Conservation (phyloP, 1,140 invertebrate species). For the Anastatus disparis region DNA sequence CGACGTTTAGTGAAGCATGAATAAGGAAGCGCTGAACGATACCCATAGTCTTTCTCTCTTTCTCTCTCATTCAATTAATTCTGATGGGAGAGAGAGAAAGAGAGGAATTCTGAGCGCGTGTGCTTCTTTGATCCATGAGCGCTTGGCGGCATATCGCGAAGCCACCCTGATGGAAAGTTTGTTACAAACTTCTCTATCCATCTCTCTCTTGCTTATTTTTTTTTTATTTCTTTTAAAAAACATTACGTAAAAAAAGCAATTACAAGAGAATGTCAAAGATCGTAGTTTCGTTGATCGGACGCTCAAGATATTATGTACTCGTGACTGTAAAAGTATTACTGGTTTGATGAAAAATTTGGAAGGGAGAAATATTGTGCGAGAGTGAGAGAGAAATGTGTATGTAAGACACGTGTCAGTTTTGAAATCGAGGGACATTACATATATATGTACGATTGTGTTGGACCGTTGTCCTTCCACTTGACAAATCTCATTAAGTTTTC, state of each 20-base stretch:
- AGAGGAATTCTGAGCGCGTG: no score
- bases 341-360: background rate
- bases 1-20: slow-evolving; percentile 32
- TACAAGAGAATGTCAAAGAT: slow-evolving; percentile 47
- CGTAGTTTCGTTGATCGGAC: slow-evolving; percentile 34
- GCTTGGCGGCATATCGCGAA: slow-evolving; percentile 12
- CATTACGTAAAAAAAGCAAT: slow-evolving; percentile 54
- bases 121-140: slow-evolving; percentile 26
- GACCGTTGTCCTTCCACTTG: slow-evolving; percentile 27
- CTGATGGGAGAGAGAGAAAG: no score
- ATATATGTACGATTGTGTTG: no score
- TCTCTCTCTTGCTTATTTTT: background rate
- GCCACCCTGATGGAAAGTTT: slow-evolving; percentile 16
- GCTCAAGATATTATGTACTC: slow-evolving; percentile 5
- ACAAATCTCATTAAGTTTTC: slow-evolving; percentile 51
- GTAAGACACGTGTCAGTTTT: slow-evolving; percentile 48
- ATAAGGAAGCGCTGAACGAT: slow-evolving; percentile 24
- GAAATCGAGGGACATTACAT: slow-evolving; percentile 34
- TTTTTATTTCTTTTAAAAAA: slow-evolving; percentile 37
- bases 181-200: background rate
- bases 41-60: background rate
- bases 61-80: slow-evolving; percentile 42
- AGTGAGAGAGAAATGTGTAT: slow-evolving; percentile 5
- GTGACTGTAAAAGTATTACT: background rate
- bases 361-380: background rate